Evolutionary conservation across 2,113 vertebrate genomes (phyloP).

Genomic region (Empidonax alnorum): DNA sequence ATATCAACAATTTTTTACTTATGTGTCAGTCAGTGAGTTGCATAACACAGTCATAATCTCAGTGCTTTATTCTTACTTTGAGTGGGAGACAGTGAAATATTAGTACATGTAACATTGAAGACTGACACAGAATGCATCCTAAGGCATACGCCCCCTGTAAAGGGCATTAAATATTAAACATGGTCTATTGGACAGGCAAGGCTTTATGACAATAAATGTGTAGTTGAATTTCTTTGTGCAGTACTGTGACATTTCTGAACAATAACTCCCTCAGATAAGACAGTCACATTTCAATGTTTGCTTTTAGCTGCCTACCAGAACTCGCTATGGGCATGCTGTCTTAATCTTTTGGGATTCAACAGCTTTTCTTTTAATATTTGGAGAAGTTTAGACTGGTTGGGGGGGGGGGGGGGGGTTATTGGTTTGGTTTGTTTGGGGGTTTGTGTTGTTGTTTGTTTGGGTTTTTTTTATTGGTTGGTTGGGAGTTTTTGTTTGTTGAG

Average conservation of each 20-base stretch:
- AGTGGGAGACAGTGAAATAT: background rate
- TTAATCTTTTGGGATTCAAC: background rate
- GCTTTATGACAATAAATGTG: background rate
- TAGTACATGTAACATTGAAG: background rate
- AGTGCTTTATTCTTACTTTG: constrained; percentile 30
- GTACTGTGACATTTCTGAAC: background rate
- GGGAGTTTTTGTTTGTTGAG: background rate
- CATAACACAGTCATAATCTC: background rate
- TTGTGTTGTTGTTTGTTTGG: no score
- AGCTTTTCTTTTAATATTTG: background rate
- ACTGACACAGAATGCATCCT: background rate
- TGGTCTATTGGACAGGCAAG: background rate
- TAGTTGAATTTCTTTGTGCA: background rate
- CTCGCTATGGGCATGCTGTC: rapidly evolving
- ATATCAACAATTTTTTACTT: background rate
- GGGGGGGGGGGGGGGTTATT: background rate
- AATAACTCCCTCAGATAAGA: background rate
- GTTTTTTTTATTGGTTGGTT: background rate
- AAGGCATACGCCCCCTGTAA: background rate
- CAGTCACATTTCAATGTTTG: background rate
- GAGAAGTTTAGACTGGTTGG: background rate
- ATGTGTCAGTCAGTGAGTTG: background rate
- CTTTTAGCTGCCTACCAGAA: background rate
- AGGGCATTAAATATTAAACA: background rate
- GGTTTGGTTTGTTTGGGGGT: background rate